These are phyloP conservation scores for Pollicipes pollicipes DNA, from an alignment of 1,140 invertebrate species.

Conservation along the genomic window DNA sequence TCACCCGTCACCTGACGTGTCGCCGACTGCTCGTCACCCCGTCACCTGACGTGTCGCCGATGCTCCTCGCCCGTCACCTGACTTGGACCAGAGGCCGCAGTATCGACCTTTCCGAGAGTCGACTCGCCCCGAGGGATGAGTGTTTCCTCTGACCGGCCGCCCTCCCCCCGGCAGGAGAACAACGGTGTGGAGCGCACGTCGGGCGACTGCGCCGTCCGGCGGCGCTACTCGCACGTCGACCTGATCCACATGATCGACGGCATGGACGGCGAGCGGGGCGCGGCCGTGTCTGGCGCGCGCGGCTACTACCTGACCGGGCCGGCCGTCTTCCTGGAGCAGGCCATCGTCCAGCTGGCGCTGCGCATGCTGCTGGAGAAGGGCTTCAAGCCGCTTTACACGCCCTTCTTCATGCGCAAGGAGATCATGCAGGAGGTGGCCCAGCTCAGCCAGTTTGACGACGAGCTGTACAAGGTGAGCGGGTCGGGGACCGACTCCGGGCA, in stretches of 20 bases:
- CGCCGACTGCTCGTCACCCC: background rate
- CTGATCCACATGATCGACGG: conserved; percentile 96
- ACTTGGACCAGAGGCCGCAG: background rate
- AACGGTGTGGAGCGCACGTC: conserved; percentile 69
- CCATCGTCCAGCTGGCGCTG: conserved; percentile 75
- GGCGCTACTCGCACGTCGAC: conserved; percentile 95
- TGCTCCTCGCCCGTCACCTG: too few relatives aligned
- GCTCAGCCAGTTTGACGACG: conserved; percentile 97
- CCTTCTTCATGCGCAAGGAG: conserved; percentile 98
- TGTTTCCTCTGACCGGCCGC: background rate
- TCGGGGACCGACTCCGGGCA: too few relatives aligned
- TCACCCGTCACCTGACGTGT: too few relatives aligned
- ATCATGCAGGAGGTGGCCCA: conserved; percentile 98
- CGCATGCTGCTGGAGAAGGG: conserved; percentile 56
- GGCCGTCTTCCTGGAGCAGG: conserved; percentile 83
- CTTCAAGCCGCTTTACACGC: conserved; percentile 84
- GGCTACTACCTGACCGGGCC: conserved; percentile 74
- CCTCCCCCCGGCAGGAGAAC: conserved; percentile 33
- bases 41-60: too few relatives aligned
- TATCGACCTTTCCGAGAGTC: conserved; percentile 4
- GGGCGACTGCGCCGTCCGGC: conserved; percentile 62
- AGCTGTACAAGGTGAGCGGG: conserved; percentile 77
- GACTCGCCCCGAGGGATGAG: background rate
- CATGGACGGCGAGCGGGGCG: conserved; percentile 82
- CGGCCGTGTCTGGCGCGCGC: conserved; percentile 76